Conservation (phyloP, 2,797 vertebrate species). For the Rallus crepitans region DNA sequence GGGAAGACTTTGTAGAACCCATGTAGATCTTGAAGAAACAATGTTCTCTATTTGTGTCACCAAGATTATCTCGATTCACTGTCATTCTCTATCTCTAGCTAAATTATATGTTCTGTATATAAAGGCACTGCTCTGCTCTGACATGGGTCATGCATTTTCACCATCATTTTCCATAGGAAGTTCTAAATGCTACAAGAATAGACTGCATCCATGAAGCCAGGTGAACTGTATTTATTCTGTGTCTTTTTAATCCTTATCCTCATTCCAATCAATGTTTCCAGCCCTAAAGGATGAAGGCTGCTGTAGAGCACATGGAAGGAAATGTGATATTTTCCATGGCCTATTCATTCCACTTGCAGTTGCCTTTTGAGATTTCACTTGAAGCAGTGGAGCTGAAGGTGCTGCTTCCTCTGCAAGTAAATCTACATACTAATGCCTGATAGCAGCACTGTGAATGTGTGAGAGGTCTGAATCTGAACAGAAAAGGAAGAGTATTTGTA, state of each 20-base stretch:
- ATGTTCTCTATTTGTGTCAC: not conserved
- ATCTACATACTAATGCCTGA: not conserved
- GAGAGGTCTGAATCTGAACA: slow-evolving; percentile 48
- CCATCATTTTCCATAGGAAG: not conserved
- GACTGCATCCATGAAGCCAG: not conserved
- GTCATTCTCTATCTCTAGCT: not conserved
- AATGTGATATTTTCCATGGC: not conserved
- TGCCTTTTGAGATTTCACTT: not conserved
- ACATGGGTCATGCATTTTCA: not conserved
- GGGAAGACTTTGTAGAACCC: not conserved
- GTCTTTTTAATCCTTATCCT: not conserved
- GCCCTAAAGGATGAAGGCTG: accelerated
- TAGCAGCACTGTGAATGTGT: not conserved
- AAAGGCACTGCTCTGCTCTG: not conserved
- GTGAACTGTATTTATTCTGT: not conserved
- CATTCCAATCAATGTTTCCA: not conserved
- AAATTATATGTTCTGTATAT: accelerated
- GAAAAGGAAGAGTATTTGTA: slow-evolving; percentile 7
- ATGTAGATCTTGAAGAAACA: not conserved
- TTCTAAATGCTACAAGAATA: accelerated
- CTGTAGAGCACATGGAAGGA: not conserved
- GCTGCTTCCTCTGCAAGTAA: not conserved
- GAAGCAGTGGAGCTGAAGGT: not conserved
- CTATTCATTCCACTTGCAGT: not conserved
- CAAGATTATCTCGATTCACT: not conserved